Conservation (phyloP, 2,797 vertebrate species). For the Nannoperca obscura region DNA sequence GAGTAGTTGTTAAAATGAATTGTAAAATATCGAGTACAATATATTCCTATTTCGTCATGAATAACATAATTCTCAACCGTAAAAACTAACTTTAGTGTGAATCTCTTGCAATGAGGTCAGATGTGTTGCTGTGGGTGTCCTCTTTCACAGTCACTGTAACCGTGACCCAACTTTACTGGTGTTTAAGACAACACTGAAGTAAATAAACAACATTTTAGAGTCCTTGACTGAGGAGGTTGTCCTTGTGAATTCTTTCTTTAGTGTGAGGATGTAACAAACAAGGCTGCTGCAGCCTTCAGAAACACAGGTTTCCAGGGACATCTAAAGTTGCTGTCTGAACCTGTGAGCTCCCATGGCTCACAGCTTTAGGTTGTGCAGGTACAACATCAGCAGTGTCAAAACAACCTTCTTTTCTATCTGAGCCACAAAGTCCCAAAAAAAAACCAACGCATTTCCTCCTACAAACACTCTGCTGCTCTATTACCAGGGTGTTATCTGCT, state of each 20-base stretch:
- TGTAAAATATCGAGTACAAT: background rate
- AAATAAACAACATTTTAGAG: slow-evolving; percentile 13
- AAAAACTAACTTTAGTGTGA: background rate
- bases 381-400: slow-evolving; percentile 57
- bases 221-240: slow-evolving; percentile 9
- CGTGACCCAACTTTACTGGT: background rate
- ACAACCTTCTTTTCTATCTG: slow-evolving; percentile 40
- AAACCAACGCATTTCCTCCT: slow-evolving; percentile 10
- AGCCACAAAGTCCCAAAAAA: slow-evolving; percentile 28
- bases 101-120: background rate
- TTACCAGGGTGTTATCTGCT: slow-evolving; percentile 20
- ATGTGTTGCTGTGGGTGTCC: background rate
- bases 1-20: background rate
- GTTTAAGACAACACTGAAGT: background rate
- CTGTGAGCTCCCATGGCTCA: slow-evolving; percentile 57
- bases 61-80: background rate
- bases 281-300: slow-evolving; percentile 37
- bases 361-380: slow-evolving; percentile 45
- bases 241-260: slow-evolving; percentile 14
- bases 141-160: background rate
- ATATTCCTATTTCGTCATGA: background rate
- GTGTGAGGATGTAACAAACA: slow-evolving; percentile 42
- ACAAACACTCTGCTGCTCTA: slow-evolving; percentile 21
- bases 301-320: slow-evolving; percentile 33
- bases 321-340: slow-evolving; percentile 49